These are phyloP conservation scores for Corythucha ciliata DNA, from an alignment of 2,888 invertebrate species.

Conservation along the genomic window DNA sequence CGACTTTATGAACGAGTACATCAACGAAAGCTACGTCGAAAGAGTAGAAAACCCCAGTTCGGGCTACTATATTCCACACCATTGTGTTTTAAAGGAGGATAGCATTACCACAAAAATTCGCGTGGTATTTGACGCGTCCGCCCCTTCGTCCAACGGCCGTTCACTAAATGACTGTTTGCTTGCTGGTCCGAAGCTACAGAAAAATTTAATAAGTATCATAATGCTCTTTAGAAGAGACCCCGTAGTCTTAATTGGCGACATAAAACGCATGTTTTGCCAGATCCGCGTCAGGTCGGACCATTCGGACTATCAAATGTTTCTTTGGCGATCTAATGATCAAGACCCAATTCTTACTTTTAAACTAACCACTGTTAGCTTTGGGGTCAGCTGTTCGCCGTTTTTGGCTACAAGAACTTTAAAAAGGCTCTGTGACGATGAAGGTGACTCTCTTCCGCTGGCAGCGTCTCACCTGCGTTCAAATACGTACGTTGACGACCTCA, in stretches of 20 bases:
- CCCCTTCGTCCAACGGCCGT: not conserved
- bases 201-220: not conserved
- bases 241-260: not conserved
- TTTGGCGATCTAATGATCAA: slow-evolving; percentile 2
- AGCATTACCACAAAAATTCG: slow-evolving; percentile 2
- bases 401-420: not conserved
- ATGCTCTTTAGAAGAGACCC: not conserved
- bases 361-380: slow-evolving; percentile 2
- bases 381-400: not conserved
- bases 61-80: too few species aligned
- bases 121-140: slow-evolving; percentile 6
- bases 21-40: too few species aligned
- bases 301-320: not conserved
- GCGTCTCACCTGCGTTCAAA: not conserved
- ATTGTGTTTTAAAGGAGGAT: not conserved
- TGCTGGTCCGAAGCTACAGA: not conserved
- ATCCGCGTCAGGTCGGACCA: not conserved
- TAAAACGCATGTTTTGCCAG: slow-evolving; percentile 6
- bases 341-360: not conserved
- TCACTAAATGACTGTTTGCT: not conserved
- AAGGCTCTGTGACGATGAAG: not conserved
- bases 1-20: too few species aligned
- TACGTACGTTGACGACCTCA: not conserved
- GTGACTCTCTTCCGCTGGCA: not conserved
- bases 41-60: too few species aligned